phyloP scores from a whole-genome alignment of 2,113 vertebrate genomes.

The Miniopterus natalensis region DNA sequence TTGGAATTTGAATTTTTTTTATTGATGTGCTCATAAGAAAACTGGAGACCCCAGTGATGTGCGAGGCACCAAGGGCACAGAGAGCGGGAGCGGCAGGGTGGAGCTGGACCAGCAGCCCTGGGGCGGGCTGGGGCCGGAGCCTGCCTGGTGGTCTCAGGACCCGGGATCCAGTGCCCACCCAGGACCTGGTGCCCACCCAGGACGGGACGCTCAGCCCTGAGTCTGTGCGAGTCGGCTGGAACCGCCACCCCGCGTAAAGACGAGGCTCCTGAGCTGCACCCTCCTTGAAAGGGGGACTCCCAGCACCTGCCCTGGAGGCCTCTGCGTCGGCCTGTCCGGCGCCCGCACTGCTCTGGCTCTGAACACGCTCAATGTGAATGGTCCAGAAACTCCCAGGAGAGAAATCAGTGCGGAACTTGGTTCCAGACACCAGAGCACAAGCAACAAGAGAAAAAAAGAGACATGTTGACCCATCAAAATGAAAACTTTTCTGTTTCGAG shows the following conservation, averaged over 20 bases:
- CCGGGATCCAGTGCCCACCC: rapidly evolving
- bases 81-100: too few species aligned
- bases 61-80: background rate
- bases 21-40: background rate
- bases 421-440: background rate
- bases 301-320: background rate
- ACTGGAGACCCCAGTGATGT: too few species aligned
- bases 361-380: background rate
- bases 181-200: rapidly evolving
- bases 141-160: background rate
- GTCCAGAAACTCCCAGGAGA: background rate
- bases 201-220: background rate
- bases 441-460: background rate
- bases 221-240: rapidly evolving
- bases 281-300: background rate
- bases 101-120: too few species aligned
- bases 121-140: rapidly evolving
- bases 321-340: background rate
- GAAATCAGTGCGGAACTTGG: background rate
- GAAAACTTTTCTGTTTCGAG: background rate
- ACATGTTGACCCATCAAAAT: background rate
- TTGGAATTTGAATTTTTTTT: background rate
- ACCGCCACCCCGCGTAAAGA: background rate
- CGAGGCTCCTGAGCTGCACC: background rate
- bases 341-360: background rate